Evolutionary conservation across 1,140 invertebrate species (phyloP).

Genomic region (Drosophila pectinifera): DNA sequence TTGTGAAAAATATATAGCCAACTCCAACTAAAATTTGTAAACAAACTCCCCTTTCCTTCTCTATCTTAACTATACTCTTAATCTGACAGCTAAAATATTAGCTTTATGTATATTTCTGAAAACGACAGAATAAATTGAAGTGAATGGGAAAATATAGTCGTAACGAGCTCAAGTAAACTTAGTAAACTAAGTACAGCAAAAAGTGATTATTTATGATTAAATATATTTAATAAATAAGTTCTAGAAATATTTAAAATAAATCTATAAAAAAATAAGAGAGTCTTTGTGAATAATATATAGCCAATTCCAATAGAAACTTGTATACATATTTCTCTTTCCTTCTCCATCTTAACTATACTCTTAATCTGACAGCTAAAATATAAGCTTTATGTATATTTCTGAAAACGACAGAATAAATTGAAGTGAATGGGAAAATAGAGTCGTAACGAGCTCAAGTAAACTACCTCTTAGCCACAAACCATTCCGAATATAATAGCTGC

Average conservation of each 20-base stretch:
- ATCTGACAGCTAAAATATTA: neutral
- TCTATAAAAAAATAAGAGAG: no score
- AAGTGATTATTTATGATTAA: slow-evolving; percentile 31
- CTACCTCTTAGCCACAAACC: neutral
- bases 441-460: neutral
- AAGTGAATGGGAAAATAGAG: neutral
- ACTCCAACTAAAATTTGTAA: no score
- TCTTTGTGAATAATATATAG: no score
- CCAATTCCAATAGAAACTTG: no score
- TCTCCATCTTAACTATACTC: neutral
- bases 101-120: neutral
- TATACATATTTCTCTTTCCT: no score
- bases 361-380: neutral
- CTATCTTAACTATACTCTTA: neutral
- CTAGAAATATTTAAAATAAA: neutral
- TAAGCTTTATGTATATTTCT: neutral
- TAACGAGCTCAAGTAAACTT: neutral
- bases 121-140: neutral
- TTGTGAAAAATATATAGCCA: no score
- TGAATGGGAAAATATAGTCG: neutral
- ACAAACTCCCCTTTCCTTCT: neutral
- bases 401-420: neutral
- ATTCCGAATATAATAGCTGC: neutral
- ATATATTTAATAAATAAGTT: neutral
- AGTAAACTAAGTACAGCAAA: slow-evolving; percentile 28